Evolutionary conservation across 2,113 vertebrate genomes (phyloP).

Genomic region (Festucalex cinctus): DNA sequence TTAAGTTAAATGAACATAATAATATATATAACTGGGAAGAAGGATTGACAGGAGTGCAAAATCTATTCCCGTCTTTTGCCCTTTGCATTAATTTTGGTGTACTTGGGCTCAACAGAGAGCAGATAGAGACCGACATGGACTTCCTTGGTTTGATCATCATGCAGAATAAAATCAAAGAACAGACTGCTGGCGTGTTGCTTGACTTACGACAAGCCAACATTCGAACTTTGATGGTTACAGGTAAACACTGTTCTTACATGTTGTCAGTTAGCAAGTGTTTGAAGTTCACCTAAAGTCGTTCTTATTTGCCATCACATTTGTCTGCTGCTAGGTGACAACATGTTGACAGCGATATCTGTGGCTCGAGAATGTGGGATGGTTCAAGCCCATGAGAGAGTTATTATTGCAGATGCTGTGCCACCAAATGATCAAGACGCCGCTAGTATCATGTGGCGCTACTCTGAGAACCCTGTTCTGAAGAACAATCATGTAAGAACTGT

Average conservation of each 20-base stretch:
- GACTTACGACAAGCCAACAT: constrained; percentile 87
- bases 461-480: constrained; percentile 68
- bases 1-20: too few species aligned
- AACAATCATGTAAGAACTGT: too few species aligned
- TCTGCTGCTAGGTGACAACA: constrained; percentile 83
- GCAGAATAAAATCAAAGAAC: constrained; percentile 95
- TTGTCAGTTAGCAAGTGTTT: too few species aligned
- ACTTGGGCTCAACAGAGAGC: constrained; percentile 72
- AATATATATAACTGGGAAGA: too few species aligned
- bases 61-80: background rate
- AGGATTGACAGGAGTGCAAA: too few species aligned
- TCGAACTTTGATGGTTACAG: constrained; percentile 96
- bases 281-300: too few species aligned
- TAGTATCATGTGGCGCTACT: constrained; percentile 89
- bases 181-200: constrained; percentile 84
- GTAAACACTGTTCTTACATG: constrained; percentile 55
- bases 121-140: constrained; percentile 90
- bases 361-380: constrained; percentile 96
- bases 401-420: constrained; percentile 87
- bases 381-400: constrained; percentile 84
- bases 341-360: constrained; percentile 95
- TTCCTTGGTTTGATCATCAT: constrained; percentile 95
- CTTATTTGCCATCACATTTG: too few species aligned
- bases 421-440: constrained; percentile 88
- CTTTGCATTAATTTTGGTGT: background rate